Evolutionary conservation across 2,797 vertebrate species (phyloP).

Genomic region (Babyrousa celebensis): DNA sequence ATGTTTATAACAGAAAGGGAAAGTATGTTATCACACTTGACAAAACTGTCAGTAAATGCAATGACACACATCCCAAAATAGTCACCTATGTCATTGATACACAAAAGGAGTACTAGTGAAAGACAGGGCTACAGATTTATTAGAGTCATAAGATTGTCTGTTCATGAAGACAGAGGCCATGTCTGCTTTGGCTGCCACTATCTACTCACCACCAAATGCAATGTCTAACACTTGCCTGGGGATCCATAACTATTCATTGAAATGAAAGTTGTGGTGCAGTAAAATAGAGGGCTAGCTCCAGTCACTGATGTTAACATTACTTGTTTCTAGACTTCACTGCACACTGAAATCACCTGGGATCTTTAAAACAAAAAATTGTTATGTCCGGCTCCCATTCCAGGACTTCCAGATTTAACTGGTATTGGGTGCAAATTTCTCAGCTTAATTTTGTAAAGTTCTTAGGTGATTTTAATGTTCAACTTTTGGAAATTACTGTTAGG

Average conservation of each 20-base stretch:
- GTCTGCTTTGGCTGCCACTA: neutral
- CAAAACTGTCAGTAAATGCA: slow-evolving; percentile 32
- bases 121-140: neutral
- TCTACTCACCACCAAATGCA: neutral
- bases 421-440: neutral
- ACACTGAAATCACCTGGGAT: neutral
- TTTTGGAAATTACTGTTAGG: slow-evolving; percentile 30
- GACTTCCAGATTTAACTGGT: slow-evolving; percentile 11
- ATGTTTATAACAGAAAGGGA: neutral
- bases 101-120: neutral
- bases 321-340: neutral
- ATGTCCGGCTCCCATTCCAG: neutral
- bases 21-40: neutral
- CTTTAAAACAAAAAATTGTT: neutral
- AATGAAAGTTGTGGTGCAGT: neutral
- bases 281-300: neutral
- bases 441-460: slow-evolving; percentile 55
- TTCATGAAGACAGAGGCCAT: neutral
- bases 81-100: neutral
- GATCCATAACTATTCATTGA: neutral
- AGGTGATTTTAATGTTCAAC: slow-evolving; percentile 42
- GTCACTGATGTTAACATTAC: neutral
- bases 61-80: neutral
- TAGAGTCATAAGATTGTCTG: neutral
- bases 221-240: neutral